Evolutionary conservation across 2,888 invertebrate genomes (phyloP).

Genomic region (Drosophila yooni): DNA sequence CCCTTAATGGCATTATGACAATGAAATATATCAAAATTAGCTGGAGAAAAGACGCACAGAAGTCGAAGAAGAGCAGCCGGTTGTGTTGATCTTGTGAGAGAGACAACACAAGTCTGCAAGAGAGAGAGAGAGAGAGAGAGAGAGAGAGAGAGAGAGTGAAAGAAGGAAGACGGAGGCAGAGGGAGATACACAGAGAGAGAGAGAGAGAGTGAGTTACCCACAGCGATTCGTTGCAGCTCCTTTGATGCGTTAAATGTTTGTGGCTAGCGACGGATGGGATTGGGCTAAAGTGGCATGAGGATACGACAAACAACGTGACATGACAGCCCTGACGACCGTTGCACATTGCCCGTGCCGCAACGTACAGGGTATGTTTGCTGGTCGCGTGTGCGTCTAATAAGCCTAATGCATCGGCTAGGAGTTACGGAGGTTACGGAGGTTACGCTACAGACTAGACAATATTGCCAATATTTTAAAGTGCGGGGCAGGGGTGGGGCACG

Average conservation of each 20-base stretch:
- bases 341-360: conserved; percentile 56
- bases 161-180: neutral
- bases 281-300: neutral
- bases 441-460: conserved; percentile 68
- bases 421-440: conserved; percentile 31
- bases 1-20: conserved; percentile 59
- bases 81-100: neutral
- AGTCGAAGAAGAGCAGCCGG: conserved; percentile 2
- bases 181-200: neutral
- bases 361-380: conserved; percentile 24
- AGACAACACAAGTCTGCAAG: neutral
- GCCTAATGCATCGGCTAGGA: conserved; percentile 66
- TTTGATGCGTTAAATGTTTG: conserved; percentile 74
- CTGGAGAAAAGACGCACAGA: conserved; percentile 2
- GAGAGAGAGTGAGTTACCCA: conserved; percentile 8
- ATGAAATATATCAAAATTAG: conserved; percentile 58
- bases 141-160: neutral
- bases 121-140: neutral
- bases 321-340: conserved; percentile 71
- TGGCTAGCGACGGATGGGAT: conserved; percentile 31
- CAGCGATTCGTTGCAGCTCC: conserved; percentile 65
- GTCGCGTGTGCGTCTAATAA: conserved; percentile 76
- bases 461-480: conserved; percentile 82
- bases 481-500: conserved; percentile 20
- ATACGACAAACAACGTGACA: conserved; percentile 20